A percentile compares a stretch with the other conserved stretches of the same genome.
Conservation (phyloP, 2,113 vertebrate genomes). For the Bos taurus region DNA sequence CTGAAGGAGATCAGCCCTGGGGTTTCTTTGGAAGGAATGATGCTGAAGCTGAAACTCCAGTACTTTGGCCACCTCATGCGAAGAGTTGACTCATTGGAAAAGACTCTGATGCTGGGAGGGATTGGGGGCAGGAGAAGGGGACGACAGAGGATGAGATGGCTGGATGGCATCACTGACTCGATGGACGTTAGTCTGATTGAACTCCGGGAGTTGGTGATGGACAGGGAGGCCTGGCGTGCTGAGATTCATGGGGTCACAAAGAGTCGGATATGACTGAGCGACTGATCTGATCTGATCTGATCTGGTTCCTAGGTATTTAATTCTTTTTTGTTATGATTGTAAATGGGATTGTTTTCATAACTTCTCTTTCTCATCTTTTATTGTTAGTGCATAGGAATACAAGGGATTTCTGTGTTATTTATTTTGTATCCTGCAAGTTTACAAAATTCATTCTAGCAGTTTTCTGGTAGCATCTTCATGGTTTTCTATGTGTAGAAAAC, state of each 20-base stretch:
- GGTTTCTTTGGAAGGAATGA: background rate
- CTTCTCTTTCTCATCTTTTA: background rate
- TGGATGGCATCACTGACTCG: fast-evolving
- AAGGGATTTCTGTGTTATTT: background rate
- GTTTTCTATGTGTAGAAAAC: background rate
- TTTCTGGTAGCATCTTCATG: background rate
- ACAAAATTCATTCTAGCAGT: background rate
- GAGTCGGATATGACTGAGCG: fast-evolving
- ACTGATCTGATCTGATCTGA: background rate
- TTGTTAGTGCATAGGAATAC: background rate
- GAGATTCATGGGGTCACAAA: background rate
- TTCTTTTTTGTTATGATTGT: background rate
- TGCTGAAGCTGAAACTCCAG: background rate
- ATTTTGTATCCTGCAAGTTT: background rate
- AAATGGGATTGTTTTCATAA: background rate
- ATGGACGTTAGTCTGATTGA: fast-evolving
- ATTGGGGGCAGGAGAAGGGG: background rate
- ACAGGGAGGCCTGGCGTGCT: background rate
- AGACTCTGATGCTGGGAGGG: background rate
- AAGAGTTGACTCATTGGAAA: background rate
- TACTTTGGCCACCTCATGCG: background rate
- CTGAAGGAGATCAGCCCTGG: background rate
- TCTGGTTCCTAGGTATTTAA: background rate
- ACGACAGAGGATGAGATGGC: background rate
- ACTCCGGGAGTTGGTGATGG: background rate